Base-by-base conservation (phyloP, 2,113 vertebrate genomes). In the Typhlomys cinereus region DNA sequence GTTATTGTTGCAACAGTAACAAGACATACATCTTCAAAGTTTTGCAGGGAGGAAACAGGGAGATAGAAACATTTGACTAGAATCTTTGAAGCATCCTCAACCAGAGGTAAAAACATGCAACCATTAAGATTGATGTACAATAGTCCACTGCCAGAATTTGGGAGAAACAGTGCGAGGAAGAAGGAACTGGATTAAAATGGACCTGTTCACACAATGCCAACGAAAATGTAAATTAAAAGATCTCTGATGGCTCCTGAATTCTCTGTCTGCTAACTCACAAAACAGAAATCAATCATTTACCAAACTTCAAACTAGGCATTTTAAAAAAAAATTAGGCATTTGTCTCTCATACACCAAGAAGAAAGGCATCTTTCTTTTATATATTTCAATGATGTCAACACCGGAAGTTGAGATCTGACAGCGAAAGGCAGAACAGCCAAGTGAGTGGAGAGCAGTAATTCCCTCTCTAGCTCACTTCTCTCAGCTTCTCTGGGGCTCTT, bases 101-200 rank as follows among this genome's bases (percentile, higher is more conserved):
- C 44, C n/a, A 61, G 52, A 27, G 11, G 48, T n/a, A 74, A 94
- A 87, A 81, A 62, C 31, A 79, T 25, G 48, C 5, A 54, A 75
- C 20, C 34, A 31, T 44, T 50, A 89, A 74, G 36, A 83, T 34
- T 12, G 4, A 79, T 44, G 27, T 17, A 54, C 44, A 50, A 83
- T 18, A 70, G 70, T 67, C 46, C 41, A 13, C 3, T 66, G n/a
- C 59, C 59, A 88, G 61, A 91, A 88, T 90, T 61, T 67, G 57
- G 23, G 14, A 73, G n/a, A 36, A 89, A 83, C 84, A 57, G 54
- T 69, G 50, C 34, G 75, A 88, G 15, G 74, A 14, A 80, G 31
- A 61, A 75, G 36, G 21, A 83, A 78, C 6, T 80, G 14, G n/a
- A 85, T 78, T 88, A 83, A 95, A 91, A 80, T 25, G 20, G 27